Base-by-base conservation (phyloP, 2,888 invertebrate species). In the Eueremaeus valkanovi region DNA sequence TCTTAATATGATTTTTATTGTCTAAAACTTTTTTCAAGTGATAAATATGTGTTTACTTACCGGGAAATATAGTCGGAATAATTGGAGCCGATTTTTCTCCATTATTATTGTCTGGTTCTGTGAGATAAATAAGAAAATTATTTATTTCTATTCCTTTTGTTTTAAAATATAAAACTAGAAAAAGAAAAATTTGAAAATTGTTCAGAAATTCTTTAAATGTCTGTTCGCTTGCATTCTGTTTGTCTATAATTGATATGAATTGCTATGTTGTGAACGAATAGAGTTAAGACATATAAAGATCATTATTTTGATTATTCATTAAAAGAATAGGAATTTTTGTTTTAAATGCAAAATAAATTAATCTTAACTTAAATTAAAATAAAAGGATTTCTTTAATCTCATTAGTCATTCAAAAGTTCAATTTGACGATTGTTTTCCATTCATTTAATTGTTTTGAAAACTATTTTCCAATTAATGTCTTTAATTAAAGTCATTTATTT, bases 391-490 rank as follows among this genome's bases (percentile, higher is more conserved):
- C 63, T 3, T 36, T 66, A n/a, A 66, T 66, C 63, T 66, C 63
- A 66, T 66, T 36, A 66, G 36, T 36, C 63, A 66, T 66, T 66
- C 63, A 66, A 63, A 21, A 66, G 21, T 36, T 36, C 16, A 11
- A 21, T 49, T 58, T 27, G 29, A 58, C 58, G 16, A 58, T 58
- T 29, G 8, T 27, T 58, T 58, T 27, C 27, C 55, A 33, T 33
- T 29, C 58, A 13, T 29, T 29, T 18, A 27, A 58, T 31, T 58
- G 24, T 29, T 55, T 55, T 49, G n/a, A 40, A 49, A 18, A 45
- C 3, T 18, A 49, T n/a, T 49, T 11, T n/a, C 27, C 24, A 27
- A 27, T 55, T 13, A 55, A 58, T 31, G 31, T 1, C 16, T 58
- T 58, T 58, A 58, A 55, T 24, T 55, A 27, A 27, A 55, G 31